These are phyloP conservation scores for Tribolium freemani DNA, from an alignment of 2,888 invertebrate genomes.

Conservation along the genomic window DNA sequence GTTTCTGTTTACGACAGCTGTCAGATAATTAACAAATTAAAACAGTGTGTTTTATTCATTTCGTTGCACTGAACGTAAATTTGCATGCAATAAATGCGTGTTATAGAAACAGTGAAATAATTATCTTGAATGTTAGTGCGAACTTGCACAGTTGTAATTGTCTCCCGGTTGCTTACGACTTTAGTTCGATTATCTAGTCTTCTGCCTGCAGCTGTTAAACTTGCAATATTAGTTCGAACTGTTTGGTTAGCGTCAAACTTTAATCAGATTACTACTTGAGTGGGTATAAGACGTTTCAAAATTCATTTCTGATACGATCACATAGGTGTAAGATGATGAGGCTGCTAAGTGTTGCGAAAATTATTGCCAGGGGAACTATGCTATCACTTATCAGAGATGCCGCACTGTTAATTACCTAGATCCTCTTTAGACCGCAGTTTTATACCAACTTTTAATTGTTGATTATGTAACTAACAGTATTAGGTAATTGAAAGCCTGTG, in stretches of 20 bases:
- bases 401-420: neutral
- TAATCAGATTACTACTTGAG: constrained; percentile 44
- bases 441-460: neutral
- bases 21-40: neutral
- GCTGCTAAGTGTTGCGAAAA: constrained; percentile 15
- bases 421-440: neutral
- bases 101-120: neutral
- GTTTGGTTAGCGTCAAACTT: constrained; percentile 39
- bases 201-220: constrained; percentile 38
- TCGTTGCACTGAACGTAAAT: neutral
- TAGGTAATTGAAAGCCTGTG: neutral
- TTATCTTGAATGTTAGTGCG: neutral
- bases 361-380: neutral
- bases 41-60: neutral
- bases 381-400: constrained; percentile 6
- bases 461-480: neutral
- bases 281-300: constrained; percentile 16
- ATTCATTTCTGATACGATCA: constrained; percentile 15
- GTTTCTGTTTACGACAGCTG: neutral
- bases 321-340: constrained; percentile 20
- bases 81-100: neutral
- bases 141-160: neutral
- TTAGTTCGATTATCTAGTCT: constrained; percentile 9
- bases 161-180: constrained; percentile 8
- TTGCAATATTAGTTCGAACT: constrained; percentile 44